Evolutionary conservation across 2,888 invertebrate species (phyloP).

Genomic region (Hemaris fuciformis): DNA sequence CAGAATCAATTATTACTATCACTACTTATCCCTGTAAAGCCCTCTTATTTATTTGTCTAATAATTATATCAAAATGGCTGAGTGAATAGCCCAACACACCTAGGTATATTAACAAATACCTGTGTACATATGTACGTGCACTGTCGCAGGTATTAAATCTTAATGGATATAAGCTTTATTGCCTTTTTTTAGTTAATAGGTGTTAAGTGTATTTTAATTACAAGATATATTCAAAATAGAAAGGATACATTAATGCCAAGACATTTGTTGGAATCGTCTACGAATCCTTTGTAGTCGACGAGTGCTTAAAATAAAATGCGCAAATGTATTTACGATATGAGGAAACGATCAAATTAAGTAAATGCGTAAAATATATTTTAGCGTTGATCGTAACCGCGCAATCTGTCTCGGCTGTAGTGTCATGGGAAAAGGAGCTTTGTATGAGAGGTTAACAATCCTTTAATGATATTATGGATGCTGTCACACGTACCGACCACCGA

Average conservation of each 20-base stretch:
- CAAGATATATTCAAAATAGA: too few species aligned
- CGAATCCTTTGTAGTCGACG: too few species aligned
- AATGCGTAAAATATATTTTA: not conserved
- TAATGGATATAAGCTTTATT: not conserved
- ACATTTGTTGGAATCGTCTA: too few species aligned
- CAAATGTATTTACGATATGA: not conserved
- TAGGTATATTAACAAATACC: not conserved
- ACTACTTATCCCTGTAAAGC: too few species aligned
- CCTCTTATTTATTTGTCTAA: too few species aligned
- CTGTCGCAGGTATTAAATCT: not conserved
- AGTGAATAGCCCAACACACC: not conserved
- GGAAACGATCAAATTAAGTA: not conserved
- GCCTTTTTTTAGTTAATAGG: not conserved
- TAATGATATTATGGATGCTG: slow-evolving; percentile 23
- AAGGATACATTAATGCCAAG: not conserved
- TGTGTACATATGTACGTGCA: too few species aligned
- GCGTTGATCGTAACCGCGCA: not conserved
- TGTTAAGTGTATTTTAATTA: not conserved
- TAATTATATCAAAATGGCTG: not conserved
- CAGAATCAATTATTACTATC: too few species aligned
- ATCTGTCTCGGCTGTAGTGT: slow-evolving; percentile 4
- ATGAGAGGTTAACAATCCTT: slow-evolving; percentile 23
- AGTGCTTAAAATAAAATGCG: too few species aligned
- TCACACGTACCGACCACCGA: slow-evolving; percentile 18
- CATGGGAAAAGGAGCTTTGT: slow-evolving; percentile 2